Percentiles rank a stretch among this genome's conserved stretches.
Evolutionary conservation across 1,140 invertebrate species (phyloP).

Genomic region (Anastatus disparis): DNA sequence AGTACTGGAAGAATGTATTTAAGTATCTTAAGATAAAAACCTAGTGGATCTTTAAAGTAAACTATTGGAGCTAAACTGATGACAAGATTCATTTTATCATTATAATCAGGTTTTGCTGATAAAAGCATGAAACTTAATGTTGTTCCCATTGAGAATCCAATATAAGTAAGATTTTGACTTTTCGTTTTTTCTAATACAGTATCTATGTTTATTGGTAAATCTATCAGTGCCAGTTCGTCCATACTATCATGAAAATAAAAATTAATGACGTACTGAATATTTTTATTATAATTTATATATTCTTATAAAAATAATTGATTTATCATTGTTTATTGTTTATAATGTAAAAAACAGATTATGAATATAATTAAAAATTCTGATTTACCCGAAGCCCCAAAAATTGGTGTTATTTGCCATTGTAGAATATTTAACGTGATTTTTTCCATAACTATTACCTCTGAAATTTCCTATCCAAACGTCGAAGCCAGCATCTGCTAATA

Average conservation of each 20-base stretch:
- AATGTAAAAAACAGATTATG: too few species aligned
- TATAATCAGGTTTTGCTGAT: slow-evolving; percentile 67
- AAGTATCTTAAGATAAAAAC: too few species aligned
- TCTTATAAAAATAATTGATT: too few species aligned
- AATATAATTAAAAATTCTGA: too few species aligned
- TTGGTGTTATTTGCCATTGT: neutral
- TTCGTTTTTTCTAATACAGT: slow-evolving; percentile 57
- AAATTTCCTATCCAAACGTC: slow-evolving; percentile 69
- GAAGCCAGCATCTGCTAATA: slow-evolving; percentile 63
- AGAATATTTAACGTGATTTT: slow-evolving; percentile 44
- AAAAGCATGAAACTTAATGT: slow-evolving; percentile 63
- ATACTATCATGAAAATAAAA: neutral
- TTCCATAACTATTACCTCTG: slow-evolving; percentile 64
- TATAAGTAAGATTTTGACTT: too few species aligned
- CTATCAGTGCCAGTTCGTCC: slow-evolving; percentile 51
- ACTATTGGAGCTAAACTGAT: neutral
- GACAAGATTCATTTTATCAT: slow-evolving; percentile 43
- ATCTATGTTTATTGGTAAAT: slow-evolving; percentile 70
- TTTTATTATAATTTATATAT: too few species aligned
- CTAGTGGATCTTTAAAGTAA: neutral
- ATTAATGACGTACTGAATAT: too few species aligned
- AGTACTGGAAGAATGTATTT: too few species aligned
- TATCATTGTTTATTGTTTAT: too few species aligned
- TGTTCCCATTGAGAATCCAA: slow-evolving; percentile 76
- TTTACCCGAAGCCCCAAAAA: slow-evolving; percentile 60